A percentile compares a stretch with the other conserved stretches of the same genome.
phyloP scores from a whole-genome alignment of 2,797 vertebrate genomes.

The Avahi laniger region DNA sequence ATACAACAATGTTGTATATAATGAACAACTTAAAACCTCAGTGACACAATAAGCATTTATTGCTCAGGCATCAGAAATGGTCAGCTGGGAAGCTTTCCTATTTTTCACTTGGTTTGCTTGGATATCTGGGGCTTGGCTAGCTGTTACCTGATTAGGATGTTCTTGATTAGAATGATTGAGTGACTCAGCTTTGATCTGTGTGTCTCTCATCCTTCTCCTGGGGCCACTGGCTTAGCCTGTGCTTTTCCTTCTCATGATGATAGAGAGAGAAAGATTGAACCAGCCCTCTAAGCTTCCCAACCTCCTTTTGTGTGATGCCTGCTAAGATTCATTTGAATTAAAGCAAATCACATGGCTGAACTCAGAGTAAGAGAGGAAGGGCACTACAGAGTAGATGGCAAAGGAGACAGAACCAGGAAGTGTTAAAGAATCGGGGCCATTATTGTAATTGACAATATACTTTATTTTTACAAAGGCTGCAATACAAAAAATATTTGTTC shows the following conservation, averaged over 20 bases:
- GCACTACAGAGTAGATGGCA: neutral
- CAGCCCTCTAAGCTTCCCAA: neutral
- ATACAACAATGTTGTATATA: neutral
- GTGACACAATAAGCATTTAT: neutral
- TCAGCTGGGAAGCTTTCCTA: neutral
- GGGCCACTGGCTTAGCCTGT: neutral
- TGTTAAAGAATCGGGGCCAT: neutral
- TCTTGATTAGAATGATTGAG: neutral
- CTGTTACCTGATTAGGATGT: neutral
- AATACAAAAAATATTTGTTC: neutral
- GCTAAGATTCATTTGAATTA: neutral
- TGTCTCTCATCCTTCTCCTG: neutral
- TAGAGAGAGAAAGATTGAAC: neutral
- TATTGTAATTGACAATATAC: neutral
- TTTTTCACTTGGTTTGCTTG: neutral
- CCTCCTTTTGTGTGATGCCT: neutral
- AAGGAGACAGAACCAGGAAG: neutral
- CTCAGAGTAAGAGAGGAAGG: neutral
- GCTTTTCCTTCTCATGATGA: neutral
- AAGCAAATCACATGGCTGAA: neutral
- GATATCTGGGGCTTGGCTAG: neutral
- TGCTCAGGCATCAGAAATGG: neutral
- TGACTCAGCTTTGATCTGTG: neutral
- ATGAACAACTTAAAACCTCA: neutral
- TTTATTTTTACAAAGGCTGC: neutral